Evolutionary conservation across 2,113 vertebrate genomes (phyloP).

Genomic region (Noctilio leporinus): DNA sequence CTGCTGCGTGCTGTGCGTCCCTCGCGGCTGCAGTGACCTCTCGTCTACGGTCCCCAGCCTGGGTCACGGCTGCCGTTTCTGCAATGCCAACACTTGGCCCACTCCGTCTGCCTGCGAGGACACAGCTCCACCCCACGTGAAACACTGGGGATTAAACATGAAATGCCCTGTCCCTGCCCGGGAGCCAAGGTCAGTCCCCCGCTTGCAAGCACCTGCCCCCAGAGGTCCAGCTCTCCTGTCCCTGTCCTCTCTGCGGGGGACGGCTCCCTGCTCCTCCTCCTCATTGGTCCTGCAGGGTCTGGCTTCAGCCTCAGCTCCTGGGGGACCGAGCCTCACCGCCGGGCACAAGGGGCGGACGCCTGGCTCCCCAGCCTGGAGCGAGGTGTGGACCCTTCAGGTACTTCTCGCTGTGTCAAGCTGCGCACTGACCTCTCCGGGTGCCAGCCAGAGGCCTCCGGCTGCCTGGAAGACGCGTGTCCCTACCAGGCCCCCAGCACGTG

Average conservation of each 20-base stretch:
- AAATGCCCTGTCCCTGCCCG: background rate
- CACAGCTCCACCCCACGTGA: background rate
- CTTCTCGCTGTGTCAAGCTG: background rate
- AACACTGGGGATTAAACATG: background rate
- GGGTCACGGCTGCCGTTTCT: background rate
- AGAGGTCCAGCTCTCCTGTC: background rate
- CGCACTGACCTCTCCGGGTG: too few species aligned
- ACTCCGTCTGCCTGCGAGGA: background rate
- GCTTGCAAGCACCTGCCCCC: too few species aligned
- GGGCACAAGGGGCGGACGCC: background rate
- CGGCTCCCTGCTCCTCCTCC: background rate
- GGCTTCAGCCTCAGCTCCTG: background rate
- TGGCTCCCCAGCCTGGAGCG: background rate
- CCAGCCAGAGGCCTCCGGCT: background rate
- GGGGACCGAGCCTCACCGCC: background rate
- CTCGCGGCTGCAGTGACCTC: background rate
- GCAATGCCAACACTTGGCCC: background rate
- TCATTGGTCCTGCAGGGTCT: background rate
- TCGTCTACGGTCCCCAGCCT: background rate
- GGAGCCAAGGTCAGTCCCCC: background rate
- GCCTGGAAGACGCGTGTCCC: background rate
- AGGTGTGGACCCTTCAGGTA: background rate
- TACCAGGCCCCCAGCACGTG: background rate
- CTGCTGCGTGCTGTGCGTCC: background rate
- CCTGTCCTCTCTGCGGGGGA: background rate